Evolutionary conservation across 1,140 invertebrate genomes (phyloP).

Genomic region (Tenebrio molitor): DNA sequence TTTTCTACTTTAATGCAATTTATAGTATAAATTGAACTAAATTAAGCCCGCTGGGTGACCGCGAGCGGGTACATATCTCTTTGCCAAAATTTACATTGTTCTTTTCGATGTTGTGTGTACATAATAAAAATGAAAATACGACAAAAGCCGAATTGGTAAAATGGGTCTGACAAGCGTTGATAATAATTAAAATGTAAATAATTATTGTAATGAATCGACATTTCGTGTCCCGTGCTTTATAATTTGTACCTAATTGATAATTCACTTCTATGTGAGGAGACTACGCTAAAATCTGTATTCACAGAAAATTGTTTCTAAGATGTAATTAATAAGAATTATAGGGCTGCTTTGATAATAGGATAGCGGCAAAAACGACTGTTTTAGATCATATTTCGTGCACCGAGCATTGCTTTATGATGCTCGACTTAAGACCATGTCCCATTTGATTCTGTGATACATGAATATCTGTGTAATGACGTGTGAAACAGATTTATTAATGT

Average conservation of each 20-base stretch:
- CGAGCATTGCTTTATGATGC: conserved; percentile 28
- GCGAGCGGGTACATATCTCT: conserved; percentile 38
- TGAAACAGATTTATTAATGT: conserved; percentile 16
- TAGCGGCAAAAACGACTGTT: conserved; percentile 33
- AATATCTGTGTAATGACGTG: conserved; percentile 30
- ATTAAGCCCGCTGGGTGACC: conserved; percentile 3
- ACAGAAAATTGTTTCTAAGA: conserved; percentile 27
- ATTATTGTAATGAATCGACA: conserved; percentile 26
- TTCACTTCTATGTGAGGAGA: conserved; percentile 6
- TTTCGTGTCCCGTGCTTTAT: conserved; percentile 23
- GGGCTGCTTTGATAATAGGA: conserved; percentile 35
- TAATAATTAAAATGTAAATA: conserved; percentile 31
- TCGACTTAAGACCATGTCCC: conserved; percentile 32
- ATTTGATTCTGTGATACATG: conserved; percentile 34
- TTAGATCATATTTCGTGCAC: conserved; percentile 36
- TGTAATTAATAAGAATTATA: conserved; percentile 26
- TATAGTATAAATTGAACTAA: conserved; percentile 33
- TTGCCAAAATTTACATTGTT: conserved; percentile 44
- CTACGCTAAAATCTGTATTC: conserved; percentile 21
- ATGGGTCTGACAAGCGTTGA: conserved; percentile 29
- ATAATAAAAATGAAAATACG: conserved; percentile 23
- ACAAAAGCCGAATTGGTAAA: conserved; percentile 18
- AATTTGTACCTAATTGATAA: conserved; percentile 19
- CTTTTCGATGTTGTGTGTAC: conserved; percentile 43
- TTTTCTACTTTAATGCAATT: conserved; percentile 34